phyloP scores from a whole-genome alignment of 2,797 vertebrate species.

The Neopelma chrysocephalum region DNA sequence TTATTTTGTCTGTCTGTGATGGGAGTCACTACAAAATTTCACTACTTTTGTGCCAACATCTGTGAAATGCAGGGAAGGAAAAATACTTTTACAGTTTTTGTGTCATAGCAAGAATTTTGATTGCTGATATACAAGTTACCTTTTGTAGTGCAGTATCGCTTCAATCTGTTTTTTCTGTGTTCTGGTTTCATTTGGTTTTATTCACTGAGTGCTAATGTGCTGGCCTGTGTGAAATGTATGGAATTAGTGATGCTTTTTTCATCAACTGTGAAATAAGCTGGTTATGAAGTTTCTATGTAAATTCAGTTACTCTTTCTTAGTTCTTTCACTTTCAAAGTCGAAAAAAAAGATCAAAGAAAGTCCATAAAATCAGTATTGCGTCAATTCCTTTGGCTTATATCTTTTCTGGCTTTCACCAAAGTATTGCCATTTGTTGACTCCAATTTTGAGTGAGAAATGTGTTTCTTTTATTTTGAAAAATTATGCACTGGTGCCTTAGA shows the following conservation, averaged over 20 bases:
- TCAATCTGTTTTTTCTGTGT: background rate
- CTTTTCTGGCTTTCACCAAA: background rate
- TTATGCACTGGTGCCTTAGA: background rate
- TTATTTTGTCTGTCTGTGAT: conserved; percentile 12
- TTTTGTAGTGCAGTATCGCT: background rate
- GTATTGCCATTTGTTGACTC: background rate
- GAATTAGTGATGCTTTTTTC: background rate
- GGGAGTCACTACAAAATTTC: background rate
- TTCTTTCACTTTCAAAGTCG: background rate
- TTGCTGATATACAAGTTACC: background rate
- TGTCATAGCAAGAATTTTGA: background rate
- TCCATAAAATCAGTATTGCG: background rate
- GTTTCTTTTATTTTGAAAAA: background rate
- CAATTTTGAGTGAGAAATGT: background rate
- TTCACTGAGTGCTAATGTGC: background rate
- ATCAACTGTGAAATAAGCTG: background rate
- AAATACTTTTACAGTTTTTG: background rate
- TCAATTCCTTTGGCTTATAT: background rate
- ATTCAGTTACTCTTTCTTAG: background rate
- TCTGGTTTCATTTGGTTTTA: background rate
- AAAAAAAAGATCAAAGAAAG: background rate
- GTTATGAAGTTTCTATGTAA: background rate
- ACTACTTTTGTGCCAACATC: background rate
- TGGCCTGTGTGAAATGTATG: background rate
- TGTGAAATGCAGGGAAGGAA: background rate